Conservation (phyloP, 1,140 invertebrate species). For the Dreissena rostriformis region DNA sequence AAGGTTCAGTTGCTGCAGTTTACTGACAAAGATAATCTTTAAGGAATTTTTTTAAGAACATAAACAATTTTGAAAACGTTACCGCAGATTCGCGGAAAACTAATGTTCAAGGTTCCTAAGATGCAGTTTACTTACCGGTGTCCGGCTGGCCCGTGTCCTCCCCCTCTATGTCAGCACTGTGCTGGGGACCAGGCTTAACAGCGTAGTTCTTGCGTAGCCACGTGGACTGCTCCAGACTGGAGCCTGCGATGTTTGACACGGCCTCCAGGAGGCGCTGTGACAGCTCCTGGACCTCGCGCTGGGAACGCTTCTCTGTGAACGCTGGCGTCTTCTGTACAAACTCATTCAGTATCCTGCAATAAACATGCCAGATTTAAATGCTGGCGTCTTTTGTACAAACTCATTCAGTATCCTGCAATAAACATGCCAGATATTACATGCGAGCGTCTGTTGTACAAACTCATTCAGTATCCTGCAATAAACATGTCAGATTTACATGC, state of each 20-base stretch:
- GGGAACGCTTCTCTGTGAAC: slow-evolving; percentile 91
- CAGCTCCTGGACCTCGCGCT: slow-evolving; percentile 88
- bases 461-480: slow-evolving; percentile 90
- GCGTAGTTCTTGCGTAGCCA: slow-evolving; percentile 94
- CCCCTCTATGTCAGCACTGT: slow-evolving; percentile 71
- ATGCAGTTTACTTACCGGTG: too few relatives aligned
- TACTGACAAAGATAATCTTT: too few relatives aligned
- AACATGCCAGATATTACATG: too few relatives aligned
- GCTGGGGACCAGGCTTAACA: slow-evolving; percentile 86
- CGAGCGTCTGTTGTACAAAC: slow-evolving; percentile 91
- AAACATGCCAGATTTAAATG: slow-evolving; percentile 82
- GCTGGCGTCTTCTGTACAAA: slow-evolving; percentile 92
- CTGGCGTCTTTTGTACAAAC: slow-evolving; percentile 91
- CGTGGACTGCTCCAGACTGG: slow-evolving; percentile 94
- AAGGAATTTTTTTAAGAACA: too few relatives aligned
- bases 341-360: slow-evolving; percentile 88
- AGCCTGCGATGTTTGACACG: slow-evolving; percentile 92
- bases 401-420: slow-evolving; percentile 89
- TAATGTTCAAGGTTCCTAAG: too few relatives aligned
- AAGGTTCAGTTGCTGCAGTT: too few relatives aligned
- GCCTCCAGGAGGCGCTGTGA: slow-evolving; percentile 89
- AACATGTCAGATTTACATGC: too few relatives aligned
- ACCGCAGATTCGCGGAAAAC: too few relatives aligned
- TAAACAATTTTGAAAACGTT: too few relatives aligned
- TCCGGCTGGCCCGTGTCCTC: slow-evolving; percentile 46